Base-by-base conservation (phyloP, 2,113 vertebrate genomes). In the Rhinogobius similis region DNA sequence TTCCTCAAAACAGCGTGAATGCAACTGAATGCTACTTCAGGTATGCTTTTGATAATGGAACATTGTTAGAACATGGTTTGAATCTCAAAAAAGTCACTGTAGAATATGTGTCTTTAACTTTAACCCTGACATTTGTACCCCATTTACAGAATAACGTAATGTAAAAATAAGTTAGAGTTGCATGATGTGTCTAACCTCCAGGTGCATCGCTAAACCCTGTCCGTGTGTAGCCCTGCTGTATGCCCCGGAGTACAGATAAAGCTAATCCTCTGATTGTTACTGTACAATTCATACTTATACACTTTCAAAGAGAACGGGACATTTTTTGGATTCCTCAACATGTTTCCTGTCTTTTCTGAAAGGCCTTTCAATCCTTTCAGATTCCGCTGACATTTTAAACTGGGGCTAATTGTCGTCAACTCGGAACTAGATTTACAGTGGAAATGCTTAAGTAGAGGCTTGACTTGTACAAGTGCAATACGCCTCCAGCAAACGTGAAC, bases 201-300 rank as follows among this genome's bases (percentile, higher is more conserved):
- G 24, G 53, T 13, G 53, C 7, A 16, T 32, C 8, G 2, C 16
- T 59, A 20, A 59, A 59, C 13, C 56, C 55, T 29, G 55, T 55
- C 52, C 52, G 52, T 55, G 52, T 18, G 55, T 58, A 32, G 58
- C 27, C 18, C 29, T 61, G 27, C 58, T 38, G 58, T n/a, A 4
- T n/a, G 58, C 58, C 58, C 58, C 58, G 3, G 14, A 58, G 46
- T 21, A n/a, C 46, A 50, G 55, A 58, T 58, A 29, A 61, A 21
- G 58, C 27, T 61, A 61, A 61, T 61, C 58, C 58, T 61, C 18
- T 61, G 58, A 61, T 61, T 61, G 58, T 61, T 61, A 61, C 58
- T 36, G 29, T 61, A 61, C 29, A 61, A 61, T 61, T 61, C 58
- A 61, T 61, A 38, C 58, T 61, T 61, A 14, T n/a, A 18, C 18